Conservation (phyloP, 2,113 vertebrate species). For the Nothobranchius furzeri region DNA sequence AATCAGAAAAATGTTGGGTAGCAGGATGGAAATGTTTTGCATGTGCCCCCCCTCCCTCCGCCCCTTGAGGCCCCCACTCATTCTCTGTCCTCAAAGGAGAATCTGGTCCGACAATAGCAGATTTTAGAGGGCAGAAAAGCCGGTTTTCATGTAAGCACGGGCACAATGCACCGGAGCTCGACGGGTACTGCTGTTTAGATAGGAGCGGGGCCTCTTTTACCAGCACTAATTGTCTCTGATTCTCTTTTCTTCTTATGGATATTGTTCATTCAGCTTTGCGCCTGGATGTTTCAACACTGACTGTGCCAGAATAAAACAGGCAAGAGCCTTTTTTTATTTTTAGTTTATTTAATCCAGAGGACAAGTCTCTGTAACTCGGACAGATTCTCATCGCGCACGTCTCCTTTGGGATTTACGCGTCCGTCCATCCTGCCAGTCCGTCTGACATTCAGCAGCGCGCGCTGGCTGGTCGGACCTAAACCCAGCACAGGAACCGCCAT, state of each 20-base stretch:
- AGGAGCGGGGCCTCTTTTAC: conserved; percentile 40
- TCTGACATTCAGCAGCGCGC: conserved; percentile 57
- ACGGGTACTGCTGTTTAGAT: conserved; percentile 41
- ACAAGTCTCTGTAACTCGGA: too few relatives aligned
- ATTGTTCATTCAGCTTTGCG: conserved; percentile 24
- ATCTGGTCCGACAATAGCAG: conserved; percentile 68
- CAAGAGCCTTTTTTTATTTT: background rate
- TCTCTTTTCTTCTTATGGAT: background rate
- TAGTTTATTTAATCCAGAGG: background rate
- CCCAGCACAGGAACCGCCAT: conserved; percentile 58
- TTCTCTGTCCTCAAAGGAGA: conserved; percentile 65
- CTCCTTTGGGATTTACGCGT: conserved; percentile 47
- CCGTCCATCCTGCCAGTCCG: conserved; percentile 31
- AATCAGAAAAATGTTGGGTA: too few relatives aligned
- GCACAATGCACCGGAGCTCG: conserved; percentile 49
- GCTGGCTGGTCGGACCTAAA: conserved; percentile 33
- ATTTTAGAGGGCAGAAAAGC: conserved; percentile 54
- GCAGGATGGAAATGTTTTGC: conserved; percentile 67
- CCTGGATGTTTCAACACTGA: conserved; percentile 16
- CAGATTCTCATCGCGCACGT: too few relatives aligned
- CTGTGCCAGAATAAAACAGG: conserved; percentile 6
- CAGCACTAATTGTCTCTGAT: conserved; percentile 44
- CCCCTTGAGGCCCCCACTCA: conserved; percentile 59
- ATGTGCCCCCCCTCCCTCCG: too few relatives aligned
- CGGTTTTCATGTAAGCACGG: conserved; percentile 38